A percentile compares a stretch with the other conserved stretches of the same genome.
Evolutionary conservation across 2,113 vertebrate species (phyloP).

Genomic region (Upupa epops): DNA sequence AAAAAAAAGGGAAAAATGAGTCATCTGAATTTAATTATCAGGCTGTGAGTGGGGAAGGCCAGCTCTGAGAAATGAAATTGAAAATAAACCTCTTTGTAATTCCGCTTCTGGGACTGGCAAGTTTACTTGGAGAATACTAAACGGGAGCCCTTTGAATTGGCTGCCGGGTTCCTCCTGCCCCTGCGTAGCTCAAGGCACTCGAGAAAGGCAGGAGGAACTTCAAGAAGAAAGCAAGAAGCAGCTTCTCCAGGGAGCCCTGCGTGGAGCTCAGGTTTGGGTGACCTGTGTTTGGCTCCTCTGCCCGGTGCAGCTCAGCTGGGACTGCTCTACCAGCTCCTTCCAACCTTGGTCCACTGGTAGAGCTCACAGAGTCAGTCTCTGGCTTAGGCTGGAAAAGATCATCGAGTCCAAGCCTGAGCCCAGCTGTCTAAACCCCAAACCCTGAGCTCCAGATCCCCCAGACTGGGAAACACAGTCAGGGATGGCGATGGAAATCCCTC

Average conservation of each 20-base stretch:
- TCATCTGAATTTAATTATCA: slow-evolving; percentile 31
- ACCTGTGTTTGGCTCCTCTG: fast-evolving
- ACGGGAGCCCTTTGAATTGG: background rate
- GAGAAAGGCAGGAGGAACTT: background rate
- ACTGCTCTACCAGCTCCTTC: background rate
- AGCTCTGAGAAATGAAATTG: background rate
- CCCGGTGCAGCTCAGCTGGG: fast-evolving
- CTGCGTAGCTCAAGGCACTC: fast-evolving
- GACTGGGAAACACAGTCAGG: no score
- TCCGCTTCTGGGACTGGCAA: background rate
- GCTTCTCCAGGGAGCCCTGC: fast-evolving
- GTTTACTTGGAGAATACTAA: background rate
- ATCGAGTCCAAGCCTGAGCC: no score
- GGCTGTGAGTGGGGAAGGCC: background rate
- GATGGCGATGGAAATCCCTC: no score
- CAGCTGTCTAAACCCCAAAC: no score
- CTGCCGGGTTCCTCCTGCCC: background rate
- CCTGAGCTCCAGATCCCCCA: no score
- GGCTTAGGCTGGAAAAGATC: no score
- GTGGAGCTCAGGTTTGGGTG: background rate
- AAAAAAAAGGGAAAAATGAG: slow-evolving; percentile 20
- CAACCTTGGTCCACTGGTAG: fast-evolving
- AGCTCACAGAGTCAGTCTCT: background rate
- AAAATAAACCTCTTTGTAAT: background rate
- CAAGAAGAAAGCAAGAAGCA: background rate